These are phyloP conservation scores for Oreocharis arfaki DNA, from an alignment of 2,113 vertebrate species.

Conservation along the genomic window DNA sequence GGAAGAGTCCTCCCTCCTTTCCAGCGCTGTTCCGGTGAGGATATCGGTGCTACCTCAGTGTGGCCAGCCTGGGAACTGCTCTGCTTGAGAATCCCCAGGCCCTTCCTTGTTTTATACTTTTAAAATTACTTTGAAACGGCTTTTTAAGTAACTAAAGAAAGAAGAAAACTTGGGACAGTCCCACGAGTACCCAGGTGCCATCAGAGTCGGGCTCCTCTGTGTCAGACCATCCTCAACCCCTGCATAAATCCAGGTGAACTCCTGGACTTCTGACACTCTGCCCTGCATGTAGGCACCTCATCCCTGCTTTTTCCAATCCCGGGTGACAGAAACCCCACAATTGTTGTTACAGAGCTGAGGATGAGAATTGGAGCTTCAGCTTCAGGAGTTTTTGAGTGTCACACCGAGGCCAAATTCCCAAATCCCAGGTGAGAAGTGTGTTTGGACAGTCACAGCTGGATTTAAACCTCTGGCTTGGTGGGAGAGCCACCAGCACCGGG, in stretches of 20 bases:
- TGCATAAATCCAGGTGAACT: not conserved
- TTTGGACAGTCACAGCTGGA: not conserved
- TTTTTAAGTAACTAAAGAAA: not conserved
- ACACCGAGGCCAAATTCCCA: not conserved
- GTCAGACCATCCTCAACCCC: not conserved
- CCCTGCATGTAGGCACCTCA: not conserved
- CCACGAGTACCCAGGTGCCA: too few relatives aligned
- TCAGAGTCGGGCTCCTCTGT: too few relatives aligned
- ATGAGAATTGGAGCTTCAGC: not conserved
- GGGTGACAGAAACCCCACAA: not conserved
- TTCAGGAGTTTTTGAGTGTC: not conserved
- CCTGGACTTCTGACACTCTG: not conserved
- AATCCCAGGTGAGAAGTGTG: not conserved
- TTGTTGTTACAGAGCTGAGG: not conserved
- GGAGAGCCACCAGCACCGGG: not conserved
- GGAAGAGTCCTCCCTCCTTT: not conserved
- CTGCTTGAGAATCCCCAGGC: not conserved
- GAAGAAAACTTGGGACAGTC: not conserved
- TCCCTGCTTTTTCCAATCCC: not conserved
- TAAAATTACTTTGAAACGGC: too few relatives aligned
- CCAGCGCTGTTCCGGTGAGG: not conserved
- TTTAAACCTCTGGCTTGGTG: not conserved
- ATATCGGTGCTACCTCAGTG: not conserved
- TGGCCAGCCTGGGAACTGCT: conserved; percentile 12
- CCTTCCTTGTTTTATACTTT: not conserved